Conservation (phyloP, 1,140 invertebrate species). For the Drosophila gunungcola region DNA sequence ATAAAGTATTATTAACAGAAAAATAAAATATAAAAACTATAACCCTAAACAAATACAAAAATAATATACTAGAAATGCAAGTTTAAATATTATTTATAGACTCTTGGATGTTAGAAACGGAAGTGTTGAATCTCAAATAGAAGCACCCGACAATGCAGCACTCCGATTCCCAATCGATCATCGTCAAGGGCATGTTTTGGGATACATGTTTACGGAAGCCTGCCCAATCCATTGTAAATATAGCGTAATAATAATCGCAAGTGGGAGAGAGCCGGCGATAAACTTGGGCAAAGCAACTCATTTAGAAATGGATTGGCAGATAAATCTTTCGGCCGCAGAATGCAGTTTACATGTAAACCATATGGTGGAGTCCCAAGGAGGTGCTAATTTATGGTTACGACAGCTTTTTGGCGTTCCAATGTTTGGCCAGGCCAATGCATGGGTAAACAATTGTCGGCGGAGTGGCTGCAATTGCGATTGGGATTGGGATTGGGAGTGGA, state of each 20-base stretch:
- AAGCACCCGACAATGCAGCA: not conserved
- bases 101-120: no score
- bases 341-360: slow-evolving; percentile 68
- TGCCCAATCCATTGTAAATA: slow-evolving; percentile 21
- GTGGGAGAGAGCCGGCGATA: slow-evolving; percentile 1
- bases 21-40: no score
- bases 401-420: slow-evolving; percentile 65
- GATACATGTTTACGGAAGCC: slow-evolving; percentile 44
- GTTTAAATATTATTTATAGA: no score
- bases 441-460: slow-evolving; percentile 23
- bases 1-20: no score
- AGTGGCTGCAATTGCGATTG: no score
- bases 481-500: not conserved
- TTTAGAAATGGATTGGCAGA: slow-evolving; percentile 67
- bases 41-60: no score
- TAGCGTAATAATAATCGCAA: slow-evolving; percentile 35
- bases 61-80: no score
- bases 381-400: slow-evolving; percentile 77
- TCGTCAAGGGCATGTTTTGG: slow-evolving; percentile 26
- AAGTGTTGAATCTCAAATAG: not conserved
- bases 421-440: slow-evolving; percentile 25
- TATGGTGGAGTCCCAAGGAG: slow-evolving; percentile 68
- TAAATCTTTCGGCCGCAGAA: slow-evolving; percentile 71
- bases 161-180: slow-evolving; percentile 14
- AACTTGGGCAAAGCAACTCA: slow-evolving; percentile 52